Percentiles rank a stretch among this genome's conserved stretches.
phyloP scores from a whole-genome alignment of 1,140 invertebrate genomes.

The Eumaeus atala region DNA sequence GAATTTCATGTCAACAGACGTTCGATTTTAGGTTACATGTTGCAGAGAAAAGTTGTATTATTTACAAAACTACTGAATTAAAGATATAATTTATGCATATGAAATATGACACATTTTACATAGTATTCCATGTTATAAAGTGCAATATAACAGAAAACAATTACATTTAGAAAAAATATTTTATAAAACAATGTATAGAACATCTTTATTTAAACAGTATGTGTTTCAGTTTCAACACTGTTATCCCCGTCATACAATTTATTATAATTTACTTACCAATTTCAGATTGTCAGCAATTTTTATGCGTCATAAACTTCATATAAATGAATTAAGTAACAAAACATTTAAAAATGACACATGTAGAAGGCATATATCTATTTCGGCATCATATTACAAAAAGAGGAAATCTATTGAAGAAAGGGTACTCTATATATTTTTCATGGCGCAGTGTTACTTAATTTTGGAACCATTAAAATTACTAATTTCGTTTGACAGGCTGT shows the following conservation, averaged over 20 bases:
- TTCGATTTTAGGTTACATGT: too few species aligned
- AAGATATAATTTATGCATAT: too few species aligned
- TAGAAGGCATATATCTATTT: slow-evolving; percentile 37
- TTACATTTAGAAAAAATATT: too few species aligned
- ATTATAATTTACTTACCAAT: neutral
- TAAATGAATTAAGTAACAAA: slow-evolving; percentile 1
- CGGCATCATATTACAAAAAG: slow-evolving; percentile 44
- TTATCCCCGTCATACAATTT: neutral
- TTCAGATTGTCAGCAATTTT: slow-evolving; percentile 38
- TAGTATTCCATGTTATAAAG: too few species aligned
- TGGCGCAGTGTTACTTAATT: too few species aligned
- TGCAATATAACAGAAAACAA: too few species aligned
- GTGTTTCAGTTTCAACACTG: neutral
- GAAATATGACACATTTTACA: too few species aligned
- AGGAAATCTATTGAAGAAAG: slow-evolving; percentile 53
- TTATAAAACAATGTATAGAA: slow-evolving; percentile 39
- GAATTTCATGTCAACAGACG: too few species aligned
- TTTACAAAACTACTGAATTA: too few species aligned
- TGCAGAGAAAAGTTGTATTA: neutral
- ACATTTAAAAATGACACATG: slow-evolving; percentile 15
- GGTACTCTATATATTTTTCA: slow-evolving; percentile 23
- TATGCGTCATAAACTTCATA: neutral
- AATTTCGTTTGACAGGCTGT: slow-evolving; percentile 29
- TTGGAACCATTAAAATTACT: too few species aligned
- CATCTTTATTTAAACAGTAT: slow-evolving; percentile 40